Percentiles rank a stretch among this genome's conserved stretches.
Conservation (phyloP, 2,797 vertebrate genomes). For the Arnoldichthys spilopterus region DNA sequence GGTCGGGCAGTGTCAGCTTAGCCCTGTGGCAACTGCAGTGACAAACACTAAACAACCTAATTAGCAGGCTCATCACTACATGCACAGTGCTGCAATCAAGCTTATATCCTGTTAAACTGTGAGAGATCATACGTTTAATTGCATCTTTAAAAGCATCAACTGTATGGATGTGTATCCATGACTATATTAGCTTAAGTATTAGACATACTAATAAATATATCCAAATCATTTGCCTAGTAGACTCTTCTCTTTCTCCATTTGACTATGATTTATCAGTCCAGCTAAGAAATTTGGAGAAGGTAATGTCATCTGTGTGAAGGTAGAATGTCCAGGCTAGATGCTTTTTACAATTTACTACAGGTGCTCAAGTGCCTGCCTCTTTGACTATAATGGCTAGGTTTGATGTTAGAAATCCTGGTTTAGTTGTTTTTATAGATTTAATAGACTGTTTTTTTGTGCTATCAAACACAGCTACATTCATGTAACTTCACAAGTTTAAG, state of each 20-base stretch:
- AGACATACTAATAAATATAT: neutral
- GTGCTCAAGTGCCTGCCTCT: too few relatives aligned
- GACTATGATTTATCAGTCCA: neutral
- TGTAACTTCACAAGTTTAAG: too few relatives aligned
- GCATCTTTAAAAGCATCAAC: neutral
- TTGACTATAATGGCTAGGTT: too few relatives aligned
- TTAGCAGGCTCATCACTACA: conserved; percentile 40
- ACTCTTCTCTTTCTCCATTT: neutral
- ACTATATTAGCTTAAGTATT: neutral
- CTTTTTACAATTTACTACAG: too few relatives aligned
- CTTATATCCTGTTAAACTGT: conserved; percentile 21
- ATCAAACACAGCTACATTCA: too few relatives aligned
- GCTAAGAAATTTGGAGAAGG: neutral
- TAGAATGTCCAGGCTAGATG: too few relatives aligned
- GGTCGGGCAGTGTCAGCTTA: conserved; percentile 4
- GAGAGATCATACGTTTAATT: neutral
- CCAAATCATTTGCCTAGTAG: neutral
- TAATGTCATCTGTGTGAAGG: too few relatives aligned
- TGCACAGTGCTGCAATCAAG: conserved; percentile 15
- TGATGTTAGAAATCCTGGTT: too few relatives aligned
- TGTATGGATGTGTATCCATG: neutral
- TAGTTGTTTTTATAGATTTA: too few relatives aligned
- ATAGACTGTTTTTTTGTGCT: too few relatives aligned
- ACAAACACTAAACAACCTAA: conserved; percentile 35
- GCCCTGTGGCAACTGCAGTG: conserved; percentile 18